Evolutionary conservation across 2,113 vertebrate species (phyloP).

Genomic region (Drymodes brunneopygia): DNA sequence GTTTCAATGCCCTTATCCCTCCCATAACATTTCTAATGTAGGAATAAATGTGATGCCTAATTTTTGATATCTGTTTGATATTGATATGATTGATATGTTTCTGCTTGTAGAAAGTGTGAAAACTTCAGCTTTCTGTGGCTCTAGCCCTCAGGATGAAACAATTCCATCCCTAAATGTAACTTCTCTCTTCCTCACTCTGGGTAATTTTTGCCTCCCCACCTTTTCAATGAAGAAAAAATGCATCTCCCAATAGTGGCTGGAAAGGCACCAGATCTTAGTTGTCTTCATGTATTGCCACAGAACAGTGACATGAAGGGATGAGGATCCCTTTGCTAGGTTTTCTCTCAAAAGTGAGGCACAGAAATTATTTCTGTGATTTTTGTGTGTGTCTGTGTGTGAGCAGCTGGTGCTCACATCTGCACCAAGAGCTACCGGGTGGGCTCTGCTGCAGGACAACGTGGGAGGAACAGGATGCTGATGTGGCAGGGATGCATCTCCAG

Average conservation of each 20-base stretch:
- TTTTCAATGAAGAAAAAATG: not conserved
- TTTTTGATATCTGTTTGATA: not conserved
- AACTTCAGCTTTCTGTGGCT: not conserved
- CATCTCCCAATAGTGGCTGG: not conserved
- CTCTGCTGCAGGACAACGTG: not conserved
- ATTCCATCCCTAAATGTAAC: not conserved
- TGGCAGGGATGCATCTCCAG: not conserved
- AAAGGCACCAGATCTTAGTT: not conserved
- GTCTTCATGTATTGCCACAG: not conserved
- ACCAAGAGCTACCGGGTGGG: not conserved
- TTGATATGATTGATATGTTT: no score
- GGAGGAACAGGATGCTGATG: rapidly evolving
- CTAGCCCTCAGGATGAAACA: not conserved
- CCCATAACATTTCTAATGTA: not conserved
- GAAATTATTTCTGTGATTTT: not conserved
- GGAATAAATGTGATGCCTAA: not conserved
- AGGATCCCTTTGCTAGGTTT: not conserved
- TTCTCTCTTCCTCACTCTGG: not conserved
- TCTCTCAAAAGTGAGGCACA: not conserved
- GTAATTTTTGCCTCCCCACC: not conserved
- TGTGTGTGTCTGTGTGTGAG: not conserved
- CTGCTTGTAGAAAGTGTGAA: not conserved
- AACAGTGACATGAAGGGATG: not conserved
- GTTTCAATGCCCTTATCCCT: not conserved
- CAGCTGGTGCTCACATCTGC: not conserved